Base-by-base conservation (phyloP, 2,113 vertebrate genomes). In the Aplodontia rufa region DNA sequence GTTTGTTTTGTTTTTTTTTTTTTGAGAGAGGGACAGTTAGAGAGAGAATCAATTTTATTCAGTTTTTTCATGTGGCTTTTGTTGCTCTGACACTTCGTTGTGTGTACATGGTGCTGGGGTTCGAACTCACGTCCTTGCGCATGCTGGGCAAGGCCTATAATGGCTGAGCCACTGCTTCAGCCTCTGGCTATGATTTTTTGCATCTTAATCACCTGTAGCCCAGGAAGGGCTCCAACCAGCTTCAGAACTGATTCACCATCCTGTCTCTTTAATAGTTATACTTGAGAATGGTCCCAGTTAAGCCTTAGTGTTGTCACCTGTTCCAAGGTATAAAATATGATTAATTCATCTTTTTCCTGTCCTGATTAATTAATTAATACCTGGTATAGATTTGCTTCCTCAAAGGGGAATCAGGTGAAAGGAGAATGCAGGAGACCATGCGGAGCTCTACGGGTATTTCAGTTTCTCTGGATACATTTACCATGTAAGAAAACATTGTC, bases 361-460 rank as follows among this genome's bases (percentile, higher is more conserved):
- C 8, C 35, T 28, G n/a, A 3, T 26, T 35, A 22, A 32, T 64
- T 58, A 51, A 69, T 83, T 93, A 81, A 71, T 68, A 69, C 93
- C 90, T 94, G 87, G 75, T 84, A 49, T 49, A 95, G 74, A 90
- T 94, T 95, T 35, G 35, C 42, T 76, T 90, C 55, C 24, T 96
- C 35, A 94, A 90, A 82, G 37, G 71, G 53, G 45, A 86, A 32
- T 17, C 45, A 88, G 80, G 89, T 83, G 37, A 86, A 64, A 76
- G 58, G 58, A 45, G 68, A 42, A 45, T 0, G 0, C 1, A 5
- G 95, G 49, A 32, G 32, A 10, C 42, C 6, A 3, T 5, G 1
- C 60, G 60, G n/a, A 53, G 60, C 37, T 85, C 64, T 80, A 30
- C 3, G 53, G 26, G 53, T 92, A 16, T 84, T 96, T 95, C 35